A percentile compares a stretch with the other conserved stretches of the same genome.
Evolutionary conservation across 2,888 invertebrate species (phyloP).

Genomic region (Agrenia bidenticulata): DNA sequence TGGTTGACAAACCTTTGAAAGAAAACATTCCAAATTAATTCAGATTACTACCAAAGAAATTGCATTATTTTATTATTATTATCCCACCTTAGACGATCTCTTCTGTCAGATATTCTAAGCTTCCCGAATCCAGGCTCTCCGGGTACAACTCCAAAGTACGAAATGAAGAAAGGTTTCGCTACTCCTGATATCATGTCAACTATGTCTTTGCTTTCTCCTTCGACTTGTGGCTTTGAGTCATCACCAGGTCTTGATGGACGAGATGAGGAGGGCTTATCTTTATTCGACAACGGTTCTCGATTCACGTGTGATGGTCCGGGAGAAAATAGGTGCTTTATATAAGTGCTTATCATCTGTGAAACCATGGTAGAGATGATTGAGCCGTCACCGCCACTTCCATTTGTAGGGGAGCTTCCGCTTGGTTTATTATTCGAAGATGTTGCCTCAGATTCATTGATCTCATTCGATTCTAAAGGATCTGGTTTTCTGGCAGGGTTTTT

Average conservation of each 20-base stretch:
- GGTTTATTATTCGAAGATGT: constrained; percentile 33
- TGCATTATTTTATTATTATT: constrained; percentile 7
- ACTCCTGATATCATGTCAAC: constrained; percentile 35
- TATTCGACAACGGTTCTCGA: neutral
- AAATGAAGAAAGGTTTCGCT: constrained; percentile 52
- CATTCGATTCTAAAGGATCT: constrained; percentile 40
- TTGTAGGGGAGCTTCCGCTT: constrained; percentile 27
- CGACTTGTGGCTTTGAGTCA: neutral
- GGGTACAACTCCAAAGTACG: constrained; percentile 52
- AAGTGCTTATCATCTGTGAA: constrained; percentile 45
- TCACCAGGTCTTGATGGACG: too few relatives aligned
- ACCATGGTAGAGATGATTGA: constrained; percentile 35
- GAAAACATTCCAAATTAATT: neutral
- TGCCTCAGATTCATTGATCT: constrained; percentile 26
- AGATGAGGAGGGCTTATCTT: too few relatives aligned
- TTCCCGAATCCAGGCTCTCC: constrained; percentile 44
- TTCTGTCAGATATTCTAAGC: constrained; percentile 25
- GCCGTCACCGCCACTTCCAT: constrained; percentile 25
- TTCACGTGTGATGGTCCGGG: constrained; percentile 1
- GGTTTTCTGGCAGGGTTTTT: neutral
- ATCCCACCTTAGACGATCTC: constrained; percentile 1
- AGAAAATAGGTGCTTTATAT: constrained; percentile 44
- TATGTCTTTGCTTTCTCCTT: constrained; percentile 26
- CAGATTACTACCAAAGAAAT: neutral
- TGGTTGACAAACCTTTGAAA: neutral